A percentile compares a stretch with the other conserved stretches of the same genome.
Conservation (phyloP, 2,888 invertebrate species). For the Sinohyriopsis cumingii region DNA sequence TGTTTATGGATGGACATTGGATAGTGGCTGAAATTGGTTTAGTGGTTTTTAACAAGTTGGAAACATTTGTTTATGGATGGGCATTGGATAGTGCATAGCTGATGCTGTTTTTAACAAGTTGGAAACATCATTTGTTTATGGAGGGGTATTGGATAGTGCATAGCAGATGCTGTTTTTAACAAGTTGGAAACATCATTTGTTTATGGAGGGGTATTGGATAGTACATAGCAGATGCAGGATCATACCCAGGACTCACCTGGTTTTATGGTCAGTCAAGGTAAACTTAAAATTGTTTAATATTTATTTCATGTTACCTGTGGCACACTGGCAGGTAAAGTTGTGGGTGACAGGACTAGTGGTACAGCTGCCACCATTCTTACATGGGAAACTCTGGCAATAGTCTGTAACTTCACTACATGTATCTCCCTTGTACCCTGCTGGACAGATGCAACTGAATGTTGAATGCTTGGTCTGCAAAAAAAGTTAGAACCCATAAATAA, state of each 20-base stretch:
- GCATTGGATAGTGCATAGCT: not conserved
- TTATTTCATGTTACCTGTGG: constrained; percentile 37
- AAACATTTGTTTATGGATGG: not conserved
- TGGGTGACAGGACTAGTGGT: constrained; percentile 19
- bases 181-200: too few relatives aligned
- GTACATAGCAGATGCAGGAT: not conserved
- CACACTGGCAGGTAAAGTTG: constrained; percentile 44
- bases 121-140: too few relatives aligned
- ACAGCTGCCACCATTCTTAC: constrained; percentile 55
- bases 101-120: too few relatives aligned
- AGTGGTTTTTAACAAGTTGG: too few relatives aligned
- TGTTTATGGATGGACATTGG: too few relatives aligned
- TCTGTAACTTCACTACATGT: constrained; percentile 54
- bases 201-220: too few relatives aligned
- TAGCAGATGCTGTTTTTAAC: too few relatives aligned
- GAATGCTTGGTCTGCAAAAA: constrained; percentile 32
- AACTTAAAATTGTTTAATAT: not conserved
- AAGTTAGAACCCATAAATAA: constrained; percentile 1
- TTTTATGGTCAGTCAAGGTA: not conserved
- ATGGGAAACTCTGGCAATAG: constrained; percentile 54
- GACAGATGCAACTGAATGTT: constrained; percentile 80
- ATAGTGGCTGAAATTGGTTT: too few relatives aligned
- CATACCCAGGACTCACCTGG: not conserved
- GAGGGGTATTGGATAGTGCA: too few relatives aligned
- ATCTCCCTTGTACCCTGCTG: constrained; percentile 51